Evolutionary conservation across 2,113 vertebrate species (phyloP).

Genomic region (Elachura formosa): DNA sequence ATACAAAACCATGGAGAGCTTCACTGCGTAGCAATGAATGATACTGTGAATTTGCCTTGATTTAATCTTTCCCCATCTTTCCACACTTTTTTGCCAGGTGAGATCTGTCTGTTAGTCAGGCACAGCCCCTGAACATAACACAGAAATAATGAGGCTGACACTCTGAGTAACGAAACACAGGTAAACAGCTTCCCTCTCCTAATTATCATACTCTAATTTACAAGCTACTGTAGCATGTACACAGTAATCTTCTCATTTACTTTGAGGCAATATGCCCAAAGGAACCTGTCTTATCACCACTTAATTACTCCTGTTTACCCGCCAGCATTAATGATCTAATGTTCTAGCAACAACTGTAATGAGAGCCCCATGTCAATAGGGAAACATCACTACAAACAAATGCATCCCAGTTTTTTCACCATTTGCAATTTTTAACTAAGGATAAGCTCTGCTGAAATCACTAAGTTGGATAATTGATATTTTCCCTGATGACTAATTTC

Average conservation of each 20-base stretch:
- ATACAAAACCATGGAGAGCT: neutral
- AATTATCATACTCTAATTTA: slow-evolving; percentile 47
- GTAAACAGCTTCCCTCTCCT: slow-evolving; percentile 24
- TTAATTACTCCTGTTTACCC: slow-evolving; percentile 59
- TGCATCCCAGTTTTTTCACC: neutral
- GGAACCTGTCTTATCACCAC: slow-evolving; percentile 44
- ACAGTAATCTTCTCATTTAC: slow-evolving; percentile 30
- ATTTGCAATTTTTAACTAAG: slow-evolving; percentile 39
- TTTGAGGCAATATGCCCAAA: slow-evolving; percentile 43
- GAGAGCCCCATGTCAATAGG: neutral
- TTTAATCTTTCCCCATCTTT: neutral
- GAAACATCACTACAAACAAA: slow-evolving; percentile 24
- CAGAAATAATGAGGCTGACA: neutral
- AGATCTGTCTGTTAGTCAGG: neutral
- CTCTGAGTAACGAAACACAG: neutral
- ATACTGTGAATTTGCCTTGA: neutral
- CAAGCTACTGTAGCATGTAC: slow-evolving; percentile 11
- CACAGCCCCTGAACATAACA: neutral
- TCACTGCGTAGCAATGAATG: no score
- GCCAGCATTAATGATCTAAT: slow-evolving; percentile 39
- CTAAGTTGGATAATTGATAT: slow-evolving; percentile 25
- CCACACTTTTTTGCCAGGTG: neutral
- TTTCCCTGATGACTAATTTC: slow-evolving; percentile 10
- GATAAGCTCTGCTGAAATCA: neutral
- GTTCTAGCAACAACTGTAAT: neutral